A percentile compares a stretch with the other conserved stretches of the same genome.
These are phyloP conservation scores for Mactra quadrangularis DNA, from an alignment of 1,140 invertebrate species.

Conservation along the genomic window DNA sequence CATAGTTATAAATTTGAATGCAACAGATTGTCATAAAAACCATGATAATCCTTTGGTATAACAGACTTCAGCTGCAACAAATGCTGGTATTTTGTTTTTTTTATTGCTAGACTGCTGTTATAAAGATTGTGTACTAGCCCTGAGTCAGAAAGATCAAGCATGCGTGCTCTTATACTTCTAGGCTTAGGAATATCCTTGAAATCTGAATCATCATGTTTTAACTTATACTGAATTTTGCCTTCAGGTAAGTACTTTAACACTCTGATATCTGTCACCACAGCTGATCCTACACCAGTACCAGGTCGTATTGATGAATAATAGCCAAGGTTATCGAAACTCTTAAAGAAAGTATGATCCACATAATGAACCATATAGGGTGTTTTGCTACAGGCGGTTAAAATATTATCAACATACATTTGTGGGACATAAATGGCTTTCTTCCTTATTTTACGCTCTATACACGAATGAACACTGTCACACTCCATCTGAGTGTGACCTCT, in stretches of 20 bases:
- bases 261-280: conserved; percentile 4
- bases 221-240: too few species aligned
- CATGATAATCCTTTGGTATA: conserved; percentile 27
- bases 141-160: not conserved
- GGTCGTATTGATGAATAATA: conserved; percentile 44
- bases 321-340: not conserved
- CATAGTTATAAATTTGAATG: not conserved
- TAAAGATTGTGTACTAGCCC: not conserved
- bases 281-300: conserved; percentile 18
- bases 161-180: conserved; percentile 7
- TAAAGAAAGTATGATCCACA: conserved; percentile 19
- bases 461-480: conserved; percentile 1
- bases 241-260: conserved; percentile 28
- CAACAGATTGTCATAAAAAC: conserved; percentile 37
- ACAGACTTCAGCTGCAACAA: conserved; percentile 28
- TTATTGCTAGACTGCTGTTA: conserved; percentile 13
- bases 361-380: conserved; percentile 8
- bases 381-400: not conserved
- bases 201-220: conserved; percentile 20
- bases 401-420: conserved; percentile 30
- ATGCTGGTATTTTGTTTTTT: conserved; percentile 11
- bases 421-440: conserved; percentile 21
- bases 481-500: not conserved
- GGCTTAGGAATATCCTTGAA: conserved; percentile 23
- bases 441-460: conserved; percentile 15